Base-by-base conservation (phyloP, 2,113 vertebrate genomes). In the Myocastor coypus region DNA sequence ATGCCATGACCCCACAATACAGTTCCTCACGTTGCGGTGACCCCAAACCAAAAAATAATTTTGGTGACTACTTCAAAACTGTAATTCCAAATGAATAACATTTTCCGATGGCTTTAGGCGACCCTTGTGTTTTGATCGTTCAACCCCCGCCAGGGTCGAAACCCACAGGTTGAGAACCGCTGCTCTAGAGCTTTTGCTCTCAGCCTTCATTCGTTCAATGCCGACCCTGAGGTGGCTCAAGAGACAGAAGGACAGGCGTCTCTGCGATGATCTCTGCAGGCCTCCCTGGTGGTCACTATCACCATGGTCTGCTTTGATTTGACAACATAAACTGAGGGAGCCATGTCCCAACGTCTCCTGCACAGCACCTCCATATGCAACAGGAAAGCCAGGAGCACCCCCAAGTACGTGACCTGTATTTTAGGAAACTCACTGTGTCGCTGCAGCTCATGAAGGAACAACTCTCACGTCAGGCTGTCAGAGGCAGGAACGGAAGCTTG, bases 371-470 rank as follows among this genome's bases (percentile, higher is more conserved):
- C 42, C 64, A 7, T 11, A 30, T 4, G 4, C 83, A 66, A 87
- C 22, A 57, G 30, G 63, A 73, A 30, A 81, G n/a, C 3, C 64
- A 40, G 40, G n/a, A 24, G 3, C 40, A 34, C 50, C 59, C 3
- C 73, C 14, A 66, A 61, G 66, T 34, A 32, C 17, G 91, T 26
- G 34, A 0, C 59, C 8, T 63, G 17, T 52, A 64, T 28, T 40
- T 78, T 37, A 12, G 7, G 5, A 84, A 87, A 82, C 13, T 37
- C 59, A 32, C 52, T 50, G 2, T 5, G 37, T 46, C 32, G 24
- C 28, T 46, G 5, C 0, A 34, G 10, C 13, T 8, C 14, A 16
- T 0, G 0, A 37, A 57, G 22, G 69, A 7, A 7, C 28, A 2
- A 24, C 20, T 77, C 26, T 37, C 26, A 12, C 28, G 66, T 3